Evolutionary conservation across 2,797 vertebrate species (phyloP).

Genomic region (Notamacropus eugenii): DNA sequence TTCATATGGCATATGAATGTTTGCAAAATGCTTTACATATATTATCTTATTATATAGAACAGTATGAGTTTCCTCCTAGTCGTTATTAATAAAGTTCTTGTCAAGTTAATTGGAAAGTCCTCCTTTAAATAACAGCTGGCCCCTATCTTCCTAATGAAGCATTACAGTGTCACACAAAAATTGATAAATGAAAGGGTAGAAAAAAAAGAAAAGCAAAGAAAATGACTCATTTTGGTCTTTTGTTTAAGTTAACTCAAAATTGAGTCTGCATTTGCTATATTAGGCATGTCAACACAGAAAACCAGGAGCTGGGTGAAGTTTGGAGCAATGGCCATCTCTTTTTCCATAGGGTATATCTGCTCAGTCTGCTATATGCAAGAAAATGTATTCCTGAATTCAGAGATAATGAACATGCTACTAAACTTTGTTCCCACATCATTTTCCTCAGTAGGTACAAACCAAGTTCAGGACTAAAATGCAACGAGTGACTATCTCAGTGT

Average conservation of each 20-base stretch:
- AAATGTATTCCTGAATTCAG: not conserved
- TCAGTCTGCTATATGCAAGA: not conserved
- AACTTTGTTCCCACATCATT: not conserved
- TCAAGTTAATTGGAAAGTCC: not conserved
- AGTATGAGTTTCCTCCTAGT: not conserved
- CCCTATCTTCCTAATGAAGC: not conserved
- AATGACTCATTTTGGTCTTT: not conserved
- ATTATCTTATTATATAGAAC: not conserved
- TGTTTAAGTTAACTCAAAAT: not conserved
- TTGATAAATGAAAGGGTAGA: not conserved
- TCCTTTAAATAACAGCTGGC: not conserved
- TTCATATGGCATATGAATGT: not conserved
- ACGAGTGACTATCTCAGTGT: not conserved
- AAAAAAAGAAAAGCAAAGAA: not conserved
- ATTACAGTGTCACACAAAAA: not conserved
- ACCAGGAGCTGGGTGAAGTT: not conserved
- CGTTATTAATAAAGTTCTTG: not conserved
- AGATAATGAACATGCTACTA: not conserved
- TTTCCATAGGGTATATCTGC: not conserved
- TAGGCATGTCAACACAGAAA: not conserved
- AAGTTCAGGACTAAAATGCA: not conserved
- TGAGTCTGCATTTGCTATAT: not conserved
- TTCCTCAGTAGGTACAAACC: not conserved
- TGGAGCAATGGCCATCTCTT: not conserved
- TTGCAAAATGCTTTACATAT: not conserved